These are phyloP conservation scores for Gymnothorax javanicus DNA, from an alignment of 2,797 vertebrate genomes.

Conservation along the genomic window DNA sequence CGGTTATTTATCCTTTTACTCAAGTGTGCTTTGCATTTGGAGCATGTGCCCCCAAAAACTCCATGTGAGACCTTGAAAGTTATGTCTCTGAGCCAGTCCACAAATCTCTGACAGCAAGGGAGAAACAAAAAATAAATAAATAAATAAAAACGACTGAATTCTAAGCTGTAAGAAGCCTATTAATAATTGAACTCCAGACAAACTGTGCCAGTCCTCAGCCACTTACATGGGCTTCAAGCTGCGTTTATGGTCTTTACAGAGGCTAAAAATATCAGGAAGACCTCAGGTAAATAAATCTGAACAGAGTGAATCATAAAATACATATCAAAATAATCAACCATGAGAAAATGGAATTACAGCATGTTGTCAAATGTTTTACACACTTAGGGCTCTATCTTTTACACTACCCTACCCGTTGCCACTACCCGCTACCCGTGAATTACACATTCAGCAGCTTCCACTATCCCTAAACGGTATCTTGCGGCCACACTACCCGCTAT, in stretches of 20 bases:
- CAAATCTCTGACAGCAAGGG: background rate
- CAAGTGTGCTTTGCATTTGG: too few relatives aligned
- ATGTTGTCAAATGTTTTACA: background rate
- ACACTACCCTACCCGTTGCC: too few relatives aligned
- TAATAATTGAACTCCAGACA: background rate
- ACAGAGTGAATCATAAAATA: background rate
- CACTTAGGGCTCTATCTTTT: too few relatives aligned
- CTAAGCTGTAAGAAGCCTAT: background rate
- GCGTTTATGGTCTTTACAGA: background rate
- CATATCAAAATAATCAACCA: background rate
- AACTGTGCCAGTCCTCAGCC: background rate
- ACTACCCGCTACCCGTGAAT: too few relatives aligned
- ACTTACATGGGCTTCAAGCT: background rate
- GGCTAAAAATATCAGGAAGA: background rate
- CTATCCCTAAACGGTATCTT: too few relatives aligned
- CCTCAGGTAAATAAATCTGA: background rate
- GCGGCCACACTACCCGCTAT: too few relatives aligned
- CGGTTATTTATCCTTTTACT: too few relatives aligned
- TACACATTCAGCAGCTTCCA: too few relatives aligned
- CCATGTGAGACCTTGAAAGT: background rate
- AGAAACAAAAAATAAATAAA: background rate
- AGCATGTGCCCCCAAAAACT: too few relatives aligned
- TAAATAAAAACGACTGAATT: background rate
- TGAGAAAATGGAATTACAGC: background rate
- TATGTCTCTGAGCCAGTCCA: background rate